These are phyloP conservation scores for Cephus runcator DNA, from an alignment of 2,888 invertebrate genomes.

Conservation along the genomic window DNA sequence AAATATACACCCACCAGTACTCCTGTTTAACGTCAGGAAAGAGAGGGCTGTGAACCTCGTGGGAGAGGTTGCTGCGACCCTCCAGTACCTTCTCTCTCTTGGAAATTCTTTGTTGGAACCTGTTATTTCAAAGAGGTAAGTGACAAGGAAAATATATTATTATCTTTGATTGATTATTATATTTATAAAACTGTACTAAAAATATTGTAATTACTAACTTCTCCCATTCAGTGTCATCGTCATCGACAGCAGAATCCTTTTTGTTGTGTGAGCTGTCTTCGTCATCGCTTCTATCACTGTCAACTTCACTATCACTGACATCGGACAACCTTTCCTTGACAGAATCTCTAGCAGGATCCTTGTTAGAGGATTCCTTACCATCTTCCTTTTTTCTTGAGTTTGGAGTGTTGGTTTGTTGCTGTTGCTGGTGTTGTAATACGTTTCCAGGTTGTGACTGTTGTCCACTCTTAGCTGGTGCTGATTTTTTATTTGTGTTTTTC, in stretches of 20 bases:
- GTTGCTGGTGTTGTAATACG: constrained; percentile 31
- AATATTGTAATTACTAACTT: constrained; percentile 63
- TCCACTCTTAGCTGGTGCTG: constrained; percentile 37
- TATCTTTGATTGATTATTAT: not conserved
- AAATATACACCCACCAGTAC: constrained; percentile 99
- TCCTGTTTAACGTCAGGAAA: constrained; percentile 97
- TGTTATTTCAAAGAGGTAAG: constrained; percentile 27
- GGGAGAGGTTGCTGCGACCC: constrained; percentile 93
- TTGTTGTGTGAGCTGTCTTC: constrained; percentile 68
- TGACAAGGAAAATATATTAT: constrained; percentile 1
- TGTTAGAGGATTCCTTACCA: constrained; percentile 47
- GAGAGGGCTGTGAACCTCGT: constrained; percentile 96
- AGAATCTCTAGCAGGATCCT: constrained; percentile 39
- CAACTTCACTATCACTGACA: constrained; percentile 65
- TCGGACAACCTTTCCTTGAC: constrained; percentile 45
- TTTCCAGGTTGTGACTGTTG: constrained; percentile 30
- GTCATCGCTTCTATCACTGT: constrained; percentile 68
- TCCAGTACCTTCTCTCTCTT: constrained; percentile 89
- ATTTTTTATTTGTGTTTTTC: constrained; percentile 60
- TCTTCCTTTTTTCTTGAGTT: constrained; percentile 30
- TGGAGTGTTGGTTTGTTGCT: constrained; percentile 33
- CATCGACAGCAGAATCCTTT: constrained; percentile 71
- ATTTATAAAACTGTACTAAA: not conserved
- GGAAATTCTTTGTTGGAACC: constrained; percentile 86
- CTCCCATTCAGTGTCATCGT: constrained; percentile 94